Base-by-base conservation (phyloP, 2,797 vertebrate genomes). In the Karalla daura region DNA sequence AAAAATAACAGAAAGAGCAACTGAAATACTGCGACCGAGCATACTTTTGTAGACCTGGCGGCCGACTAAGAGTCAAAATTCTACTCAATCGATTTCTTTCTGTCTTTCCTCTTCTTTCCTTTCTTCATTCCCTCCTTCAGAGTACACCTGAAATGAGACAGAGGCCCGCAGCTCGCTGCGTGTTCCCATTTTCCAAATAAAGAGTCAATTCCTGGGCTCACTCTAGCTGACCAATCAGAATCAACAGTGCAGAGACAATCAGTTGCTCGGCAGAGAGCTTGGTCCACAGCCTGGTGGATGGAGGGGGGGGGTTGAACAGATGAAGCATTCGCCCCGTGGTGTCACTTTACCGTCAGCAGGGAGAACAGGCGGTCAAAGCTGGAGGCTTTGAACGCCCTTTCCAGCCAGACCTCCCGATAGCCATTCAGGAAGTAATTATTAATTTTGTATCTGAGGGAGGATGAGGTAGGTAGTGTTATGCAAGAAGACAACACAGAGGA, bases 341-440 rank as follows among this genome's bases (percentile, higher is more conserved):
- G 93, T 96, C 96, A 98, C 96, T 94, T 99, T 99, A 99, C 98
- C 98, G 97, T 99, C 94, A 99, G 96, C 95, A 95, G 95, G 92
- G 95, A 96, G 94, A 99, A 96, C 95, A 99, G 96, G 95, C 95
- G 97, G 94, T 98, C 96, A 98, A 97, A 99, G 90, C 97, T 97
- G 95, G 96, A 96, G 95, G 96, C 97, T 95, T 98, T 96, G 95
- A 97, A 96, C 85, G 96, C 95, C 93, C 95, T 98, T 96, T 98
- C 96, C 96, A 99, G 95, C 98, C 98, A 99, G 94, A 98, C 95
- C 94, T 94, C 96, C 95, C 97, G 97, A 95, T 99, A 99, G 95
- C 96, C 97, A 94, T 94, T 99, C 96, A 99, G 96, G 97, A 98
- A 98, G 98, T 97, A 98, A 99, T 98, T 98, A 95, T 95, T 98